These are phyloP conservation scores for Cyprinella venusta DNA, from an alignment of 2,797 vertebrate genomes.

Conservation along the genomic window DNA sequence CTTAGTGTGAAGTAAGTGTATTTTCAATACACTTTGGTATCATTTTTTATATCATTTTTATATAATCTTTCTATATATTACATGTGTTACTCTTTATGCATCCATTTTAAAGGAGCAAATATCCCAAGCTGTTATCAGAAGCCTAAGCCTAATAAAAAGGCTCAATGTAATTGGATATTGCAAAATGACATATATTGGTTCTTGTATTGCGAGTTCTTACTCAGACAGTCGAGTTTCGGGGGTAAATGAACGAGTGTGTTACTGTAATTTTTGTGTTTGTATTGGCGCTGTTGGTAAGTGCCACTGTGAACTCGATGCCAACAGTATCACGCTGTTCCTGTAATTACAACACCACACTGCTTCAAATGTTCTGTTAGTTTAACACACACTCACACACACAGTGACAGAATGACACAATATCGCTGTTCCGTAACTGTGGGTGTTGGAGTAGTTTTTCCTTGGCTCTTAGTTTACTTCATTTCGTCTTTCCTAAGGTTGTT, in stretches of 20 bases:
- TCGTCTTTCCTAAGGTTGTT: constrained; percentile 81
- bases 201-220: background rate
- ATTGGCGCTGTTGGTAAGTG: constrained; percentile 37
- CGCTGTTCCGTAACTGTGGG: background rate
- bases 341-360: constrained; percentile 41
- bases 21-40: too few species aligned
- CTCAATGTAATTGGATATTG: background rate
- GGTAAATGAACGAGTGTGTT: constrained; percentile 8
- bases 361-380: constrained; percentile 32
- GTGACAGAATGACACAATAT: constrained; percentile 1
- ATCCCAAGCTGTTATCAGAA: background rate
- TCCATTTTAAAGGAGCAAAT: background rate
- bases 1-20: too few species aligned
- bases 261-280: constrained; percentile 30
- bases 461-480: background rate
- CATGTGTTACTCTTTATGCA: background rate
- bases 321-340: constrained; percentile 16
- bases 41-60: too few species aligned
- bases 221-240: background rate
- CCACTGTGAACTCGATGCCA: constrained; percentile 26
- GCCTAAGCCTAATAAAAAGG: background rate
- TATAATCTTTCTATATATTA: background rate
- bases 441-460: background rate
- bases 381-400: constrained; percentile 36
- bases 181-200: background rate